Evolutionary conservation across 2,797 vertebrate species (phyloP), one percentile per base, ranked within the genome.

Genomic region (Phoebastria nigripes): DNA sequence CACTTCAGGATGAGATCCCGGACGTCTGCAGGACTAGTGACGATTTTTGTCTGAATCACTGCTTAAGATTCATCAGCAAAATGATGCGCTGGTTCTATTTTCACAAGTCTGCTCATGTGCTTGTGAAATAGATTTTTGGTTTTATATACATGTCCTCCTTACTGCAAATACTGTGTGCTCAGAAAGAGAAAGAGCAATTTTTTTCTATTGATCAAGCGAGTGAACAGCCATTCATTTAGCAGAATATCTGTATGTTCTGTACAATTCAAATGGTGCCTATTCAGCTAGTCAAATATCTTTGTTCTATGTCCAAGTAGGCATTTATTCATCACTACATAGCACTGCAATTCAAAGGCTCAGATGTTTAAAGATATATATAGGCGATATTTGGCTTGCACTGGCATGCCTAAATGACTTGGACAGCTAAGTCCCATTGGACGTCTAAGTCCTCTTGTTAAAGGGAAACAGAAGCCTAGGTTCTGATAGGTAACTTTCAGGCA

Each of bases 331-430:
- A 41, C 84, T 81, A 54, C 92, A 94, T 69, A 3, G 31, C 70
- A 58, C 72, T 93, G 89, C 69, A 69, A 94, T 96, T 91, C 84
- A 91, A 91, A 94, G 80, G 89, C 95, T 96, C 96, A 95, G 96
- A 96, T 97, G 96, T 95, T 96, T 94, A 91, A 95, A 93, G 89
- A 92, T 94, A 96, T 92, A 96, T 96, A 95, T 94, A 97, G 97
- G 82, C 73, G 0, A 81, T 88, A 81, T 74, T 81, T 91, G 79
- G 79, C 84, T 94, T 79, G 69, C 58, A 47, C 44, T 91, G 91
- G 87, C 94, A 52, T 9, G 76, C 42, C 82, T 76, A 35, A 62
- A 65, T 52, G 39, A 63, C 83, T 93, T 63, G 95, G 87, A 81
- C 72, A 74, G 86, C 90, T 70, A 93, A 54, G 65, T 72, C 28